A percentile compares a stretch with the other conserved stretches of the same genome.
phyloP scores from a whole-genome alignment of 2,888 invertebrate species.

The Synergus umbraculus region DNA sequence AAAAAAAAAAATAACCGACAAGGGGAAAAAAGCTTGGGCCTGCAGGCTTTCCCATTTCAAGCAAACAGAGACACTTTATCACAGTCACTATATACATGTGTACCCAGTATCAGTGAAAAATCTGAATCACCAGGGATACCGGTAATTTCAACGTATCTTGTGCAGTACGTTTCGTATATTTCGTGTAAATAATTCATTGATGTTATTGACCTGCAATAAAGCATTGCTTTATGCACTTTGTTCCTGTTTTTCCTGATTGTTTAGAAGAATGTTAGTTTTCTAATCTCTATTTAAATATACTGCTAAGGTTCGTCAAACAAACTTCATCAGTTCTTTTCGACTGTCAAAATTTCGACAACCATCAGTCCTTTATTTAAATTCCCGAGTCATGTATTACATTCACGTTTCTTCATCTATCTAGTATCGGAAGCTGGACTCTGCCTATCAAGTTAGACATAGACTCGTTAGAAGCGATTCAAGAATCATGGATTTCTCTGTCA shows the following conservation, averaged over 20 bases:
- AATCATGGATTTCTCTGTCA: slow-evolving; percentile 11
- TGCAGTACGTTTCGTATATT: background rate
- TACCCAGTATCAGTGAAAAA: background rate
- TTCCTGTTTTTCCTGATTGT: background rate
- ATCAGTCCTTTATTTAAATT: background rate
- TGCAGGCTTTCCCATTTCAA: slow-evolving; percentile 22
- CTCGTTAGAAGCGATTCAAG: background rate
- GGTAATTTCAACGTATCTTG: background rate
- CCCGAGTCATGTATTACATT: background rate
- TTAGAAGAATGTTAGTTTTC: background rate
- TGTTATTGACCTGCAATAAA: slow-evolving; percentile 7
- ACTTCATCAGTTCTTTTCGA: no score
- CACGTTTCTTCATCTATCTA: background rate
- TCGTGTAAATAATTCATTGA: slow-evolving; percentile 6
- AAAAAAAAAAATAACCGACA: slow-evolving; percentile 22
- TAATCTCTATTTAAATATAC: background rate
- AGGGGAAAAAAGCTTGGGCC: slow-evolving; percentile 15
- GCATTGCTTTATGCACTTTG: background rate
- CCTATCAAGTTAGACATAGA: background rate
- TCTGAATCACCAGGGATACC: background rate
- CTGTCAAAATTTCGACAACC: background rate
- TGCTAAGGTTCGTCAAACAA: background rate
- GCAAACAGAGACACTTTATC: slow-evolving; percentile 40
- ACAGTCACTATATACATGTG: slow-evolving; percentile 31
- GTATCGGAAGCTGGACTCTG: background rate